These are phyloP conservation scores for Lepus americanus DNA, from an alignment of 2,113 vertebrate species.

Conservation along the genomic window DNA sequence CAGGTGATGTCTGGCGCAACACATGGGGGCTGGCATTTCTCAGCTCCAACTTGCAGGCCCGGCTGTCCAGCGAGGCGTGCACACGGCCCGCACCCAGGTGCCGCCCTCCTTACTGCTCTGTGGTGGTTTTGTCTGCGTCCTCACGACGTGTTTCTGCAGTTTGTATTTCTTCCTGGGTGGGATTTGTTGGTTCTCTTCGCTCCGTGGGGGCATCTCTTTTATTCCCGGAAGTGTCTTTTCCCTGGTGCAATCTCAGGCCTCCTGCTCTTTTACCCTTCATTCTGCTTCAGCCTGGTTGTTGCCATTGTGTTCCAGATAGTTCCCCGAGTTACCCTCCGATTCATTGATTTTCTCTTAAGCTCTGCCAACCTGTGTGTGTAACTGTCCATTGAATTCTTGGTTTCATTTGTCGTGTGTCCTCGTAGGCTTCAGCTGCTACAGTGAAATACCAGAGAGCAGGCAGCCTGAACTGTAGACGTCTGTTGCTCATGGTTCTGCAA, in stretches of 20 bases:
- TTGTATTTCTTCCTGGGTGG: neutral
- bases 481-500: neutral
- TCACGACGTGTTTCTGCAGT: neutral
- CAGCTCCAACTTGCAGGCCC: too few species aligned
- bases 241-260: neutral
- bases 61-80: too few species aligned
- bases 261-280: neutral
- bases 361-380: neutral
- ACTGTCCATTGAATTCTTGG: neutral
- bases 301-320: neutral
- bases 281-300: neutral
- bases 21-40: neutral
- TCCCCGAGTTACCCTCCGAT: neutral
- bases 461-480: neutral
- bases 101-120: accelerated
- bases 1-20: neutral
- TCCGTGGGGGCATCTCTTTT: neutral
- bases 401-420: neutral
- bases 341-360: neutral
- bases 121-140: too few species aligned
- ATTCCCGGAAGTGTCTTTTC: neutral
- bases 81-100: too few species aligned
- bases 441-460: neutral
- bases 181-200: neutral
- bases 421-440: neutral